Evolutionary conservation across 1,140 invertebrate genomes (phyloP), one percentile per base, ranked within the genome.

Genomic region (Cotesia glomerata): DNA sequence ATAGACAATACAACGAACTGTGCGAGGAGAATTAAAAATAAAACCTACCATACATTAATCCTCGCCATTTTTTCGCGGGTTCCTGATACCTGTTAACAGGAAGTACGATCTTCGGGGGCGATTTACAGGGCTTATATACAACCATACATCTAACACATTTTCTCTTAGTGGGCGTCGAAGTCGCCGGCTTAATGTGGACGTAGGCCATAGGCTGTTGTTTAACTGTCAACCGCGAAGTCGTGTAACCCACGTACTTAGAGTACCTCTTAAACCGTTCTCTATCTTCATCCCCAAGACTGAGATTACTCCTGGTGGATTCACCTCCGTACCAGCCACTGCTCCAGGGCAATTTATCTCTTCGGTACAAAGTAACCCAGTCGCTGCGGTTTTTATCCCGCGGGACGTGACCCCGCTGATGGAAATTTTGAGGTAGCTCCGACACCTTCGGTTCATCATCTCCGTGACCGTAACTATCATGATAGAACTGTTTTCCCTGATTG

Each of bases 81-180:
- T 82, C 78, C 51, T 74, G 77, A 69, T 84, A 85, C 62, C 68
- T 83, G 59, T 81, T 79, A 61, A 73, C 80, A 5, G 80, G 80
- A 13, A 79, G 71, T n/a, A 80, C 72, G 49, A 82, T 81, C 68
- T 67, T 80, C 4, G 76, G 77, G 32, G 81, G 77, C 62, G 76
- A 75, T 51, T 79, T 69, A 76, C 84, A 86, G 13, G 80, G 82
- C 63, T 87, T 85, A 73, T 85, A 86, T 71, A 84, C 77, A 59
- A 86, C 69, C 79, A 84, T 83, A 73, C 85, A 86, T 14, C 77
- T 76, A 69, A 82, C 73, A 74, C 86, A 87, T 68, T 85, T 86
- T 69, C 81, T 79, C 39, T 76, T 80, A 54, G 80, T 62, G 59
- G 79, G 71, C 36, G 79, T 36, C 49, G 78, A 75, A 79, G 68